phyloP scores from a whole-genome alignment of 2,113 vertebrate genomes.

The Dicaeum eximium region DNA sequence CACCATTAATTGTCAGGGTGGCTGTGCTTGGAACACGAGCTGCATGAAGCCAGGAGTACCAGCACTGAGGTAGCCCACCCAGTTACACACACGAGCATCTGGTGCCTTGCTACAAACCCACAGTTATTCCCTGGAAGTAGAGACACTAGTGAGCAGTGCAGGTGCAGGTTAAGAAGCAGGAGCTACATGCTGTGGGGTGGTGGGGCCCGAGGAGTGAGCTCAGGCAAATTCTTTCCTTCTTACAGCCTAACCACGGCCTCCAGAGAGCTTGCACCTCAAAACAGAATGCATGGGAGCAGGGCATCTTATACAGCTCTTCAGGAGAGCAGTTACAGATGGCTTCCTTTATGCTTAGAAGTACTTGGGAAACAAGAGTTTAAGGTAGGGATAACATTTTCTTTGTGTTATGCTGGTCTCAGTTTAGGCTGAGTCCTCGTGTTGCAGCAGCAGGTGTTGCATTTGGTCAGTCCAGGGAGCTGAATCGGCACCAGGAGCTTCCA shows the following conservation, averaged over 20 bases:
- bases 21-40: background rate
- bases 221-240: background rate
- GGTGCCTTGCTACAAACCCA: background rate
- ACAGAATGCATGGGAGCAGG: background rate
- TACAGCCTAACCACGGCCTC: background rate
- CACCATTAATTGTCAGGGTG: background rate
- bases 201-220: background rate
- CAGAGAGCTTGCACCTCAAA: background rate
- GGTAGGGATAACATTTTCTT: background rate
- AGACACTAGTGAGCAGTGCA: background rate
- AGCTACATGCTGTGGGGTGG: background rate
- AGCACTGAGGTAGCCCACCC: background rate
- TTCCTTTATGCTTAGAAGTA: background rate
- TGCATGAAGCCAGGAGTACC: background rate
- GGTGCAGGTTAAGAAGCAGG: background rate
- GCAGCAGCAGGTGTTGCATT: accelerated
- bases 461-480: background rate
- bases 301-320: background rate
- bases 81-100: background rate
- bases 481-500: background rate
- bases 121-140: background rate
- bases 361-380: background rate
- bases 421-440: background rate
- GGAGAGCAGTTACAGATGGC: background rate
- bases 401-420: background rate